phyloP scores from a whole-genome alignment of 2,113 vertebrate genomes.

The Grammomys dolichurus region DNA sequence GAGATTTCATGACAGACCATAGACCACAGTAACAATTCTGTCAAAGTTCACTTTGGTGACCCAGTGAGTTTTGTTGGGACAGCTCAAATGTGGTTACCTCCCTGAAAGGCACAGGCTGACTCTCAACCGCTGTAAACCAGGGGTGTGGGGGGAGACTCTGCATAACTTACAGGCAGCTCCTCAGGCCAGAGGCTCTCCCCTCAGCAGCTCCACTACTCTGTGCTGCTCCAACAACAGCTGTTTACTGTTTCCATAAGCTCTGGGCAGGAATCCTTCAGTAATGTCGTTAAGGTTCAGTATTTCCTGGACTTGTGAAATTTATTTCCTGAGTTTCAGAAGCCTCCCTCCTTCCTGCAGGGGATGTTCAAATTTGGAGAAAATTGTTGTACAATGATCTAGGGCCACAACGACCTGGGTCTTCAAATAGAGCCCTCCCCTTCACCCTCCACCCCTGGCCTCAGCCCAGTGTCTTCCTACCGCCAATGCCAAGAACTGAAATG shows the following conservation, averaged over 20 bases:
- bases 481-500: not conserved
- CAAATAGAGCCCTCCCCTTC: not conserved
- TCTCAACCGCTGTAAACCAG: not conserved
- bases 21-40: not conserved
- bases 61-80: not conserved
- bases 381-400: not conserved
- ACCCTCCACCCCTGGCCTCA: not conserved
- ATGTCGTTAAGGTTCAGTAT: too few species aligned
- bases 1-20: too few species aligned
- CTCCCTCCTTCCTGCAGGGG: not conserved
- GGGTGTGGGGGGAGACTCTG: too few species aligned
- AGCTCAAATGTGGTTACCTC: not conserved
- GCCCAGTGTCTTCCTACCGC: not conserved
- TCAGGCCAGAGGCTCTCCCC: not conserved
- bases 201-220: not conserved
- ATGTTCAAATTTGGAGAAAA: not conserved
- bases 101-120: not conserved
- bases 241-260: too few species aligned
- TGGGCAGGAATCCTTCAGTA: not conserved
- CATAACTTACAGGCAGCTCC: not conserved
- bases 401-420: not conserved
- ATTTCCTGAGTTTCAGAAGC: not conserved
- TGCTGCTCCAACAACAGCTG: too few species aligned
- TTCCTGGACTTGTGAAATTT: not conserved
- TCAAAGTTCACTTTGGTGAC: not conserved